Conservation (phyloP, 2,888 invertebrate genomes). For the Ophion ventricosus region DNA sequence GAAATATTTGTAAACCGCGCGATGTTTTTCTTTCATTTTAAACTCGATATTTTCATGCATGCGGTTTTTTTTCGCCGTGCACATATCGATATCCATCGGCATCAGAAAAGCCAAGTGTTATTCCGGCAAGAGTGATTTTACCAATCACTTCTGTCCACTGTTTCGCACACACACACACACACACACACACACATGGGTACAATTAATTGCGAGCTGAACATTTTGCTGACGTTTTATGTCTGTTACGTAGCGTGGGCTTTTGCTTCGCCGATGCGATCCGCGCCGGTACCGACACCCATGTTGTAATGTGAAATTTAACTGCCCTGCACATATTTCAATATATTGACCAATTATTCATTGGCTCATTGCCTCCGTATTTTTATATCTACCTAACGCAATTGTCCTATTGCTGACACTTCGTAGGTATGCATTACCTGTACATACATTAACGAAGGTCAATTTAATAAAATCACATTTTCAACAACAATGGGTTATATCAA, state of each 20-base stretch:
- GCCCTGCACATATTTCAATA: slow-evolving; percentile 17
- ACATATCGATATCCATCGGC: slow-evolving; percentile 33
- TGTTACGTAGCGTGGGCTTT: neutral
- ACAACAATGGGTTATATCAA: too few species aligned
- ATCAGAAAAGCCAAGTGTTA: slow-evolving; percentile 23
- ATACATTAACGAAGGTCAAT: too few species aligned
- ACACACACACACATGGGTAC: neutral
- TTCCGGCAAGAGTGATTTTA: slow-evolving; percentile 21
- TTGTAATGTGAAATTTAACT: slow-evolving; percentile 47
- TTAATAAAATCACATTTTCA: too few species aligned
- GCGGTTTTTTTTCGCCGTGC: neutral
- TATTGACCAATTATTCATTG: slow-evolving; percentile 30
- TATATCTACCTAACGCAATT: neutral
- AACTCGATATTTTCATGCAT: slow-evolving; percentile 47
- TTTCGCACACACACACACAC: neutral
- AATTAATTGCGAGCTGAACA: slow-evolving; percentile 35
- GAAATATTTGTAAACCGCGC: slow-evolving; percentile 25
- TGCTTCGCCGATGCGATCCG: neutral
- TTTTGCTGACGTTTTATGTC: slow-evolving; percentile 10
- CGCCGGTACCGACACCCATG: neutral
- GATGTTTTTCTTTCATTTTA: slow-evolving; percentile 62
- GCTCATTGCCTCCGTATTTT: slow-evolving; percentile 1
- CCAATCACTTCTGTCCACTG: neutral
- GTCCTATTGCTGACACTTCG: neutral
- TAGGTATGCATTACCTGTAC: too few species aligned